phyloP scores from a whole-genome alignment of 2,888 invertebrate genomes.

The Argyresthia goedartella region DNA sequence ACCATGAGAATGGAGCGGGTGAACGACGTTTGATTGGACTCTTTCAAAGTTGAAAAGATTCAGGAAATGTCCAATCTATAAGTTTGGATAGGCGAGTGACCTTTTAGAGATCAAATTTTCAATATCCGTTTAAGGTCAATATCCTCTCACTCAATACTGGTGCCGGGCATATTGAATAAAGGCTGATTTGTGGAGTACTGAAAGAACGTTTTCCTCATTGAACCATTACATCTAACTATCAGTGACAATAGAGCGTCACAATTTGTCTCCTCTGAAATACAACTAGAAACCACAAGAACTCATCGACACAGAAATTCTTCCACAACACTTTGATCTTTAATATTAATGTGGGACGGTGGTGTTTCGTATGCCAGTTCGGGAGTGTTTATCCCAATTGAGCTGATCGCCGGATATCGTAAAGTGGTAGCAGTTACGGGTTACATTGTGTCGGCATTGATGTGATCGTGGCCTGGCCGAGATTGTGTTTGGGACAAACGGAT shows the following conservation, averaged over 20 bases:
- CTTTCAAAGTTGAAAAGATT: conserved; percentile 9
- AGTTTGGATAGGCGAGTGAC: conserved; percentile 40
- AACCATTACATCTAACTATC: conserved; percentile 59
- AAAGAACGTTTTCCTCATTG: conserved; percentile 58
- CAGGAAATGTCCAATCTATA: conserved; percentile 43
- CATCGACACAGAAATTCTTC: conserved; percentile 3
- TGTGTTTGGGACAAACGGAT: conserved; percentile 19
- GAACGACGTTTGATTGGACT: conserved; percentile 27
- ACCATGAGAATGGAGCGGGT: conserved; percentile 24
- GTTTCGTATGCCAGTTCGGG: conserved; percentile 20
- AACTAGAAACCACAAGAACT: conserved; percentile 15
- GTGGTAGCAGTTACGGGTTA: conserved; percentile 49
- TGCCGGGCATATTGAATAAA: conserved; percentile 49
- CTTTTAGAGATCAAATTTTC: conserved; percentile 56
- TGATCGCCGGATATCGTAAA: conserved; percentile 66
- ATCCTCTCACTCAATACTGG: conserved; percentile 43
- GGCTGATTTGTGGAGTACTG: conserved; percentile 47
- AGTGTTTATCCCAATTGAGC: conserved; percentile 49
- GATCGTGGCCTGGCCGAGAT: conserved; percentile 22
- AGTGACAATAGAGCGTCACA: conserved; percentile 63
- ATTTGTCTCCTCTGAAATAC: conserved; percentile 46
- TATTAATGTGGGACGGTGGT: conserved; percentile 27
- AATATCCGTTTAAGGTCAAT: conserved; percentile 60
- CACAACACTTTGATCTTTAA: conserved; percentile 37
- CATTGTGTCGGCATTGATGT: conserved; percentile 48